phyloP scores from a whole-genome alignment of 2,797 vertebrate species.

The Halcyon leucocephala region DNA sequence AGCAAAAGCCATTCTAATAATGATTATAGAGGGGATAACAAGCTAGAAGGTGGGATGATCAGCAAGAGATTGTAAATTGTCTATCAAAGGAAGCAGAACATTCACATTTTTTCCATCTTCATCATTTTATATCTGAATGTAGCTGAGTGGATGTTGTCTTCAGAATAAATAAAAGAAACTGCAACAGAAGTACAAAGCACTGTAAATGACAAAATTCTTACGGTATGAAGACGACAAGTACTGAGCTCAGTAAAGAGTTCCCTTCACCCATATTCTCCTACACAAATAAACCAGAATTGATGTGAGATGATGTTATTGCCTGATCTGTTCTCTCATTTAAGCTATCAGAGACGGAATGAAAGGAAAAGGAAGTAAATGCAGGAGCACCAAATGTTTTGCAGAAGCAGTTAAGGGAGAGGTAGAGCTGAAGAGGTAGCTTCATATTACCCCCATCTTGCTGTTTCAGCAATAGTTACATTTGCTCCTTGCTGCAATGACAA shows the following conservation, averaged over 20 bases:
- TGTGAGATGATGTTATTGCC: neutral
- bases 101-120: neutral
- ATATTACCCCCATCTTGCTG: neutral
- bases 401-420: neutral
- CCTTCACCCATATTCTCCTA: neutral
- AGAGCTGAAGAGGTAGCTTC: neutral
- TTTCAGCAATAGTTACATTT: slow-evolving; percentile 4
- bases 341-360: neutral
- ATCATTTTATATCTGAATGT: neutral
- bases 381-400: neutral
- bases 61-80: neutral
- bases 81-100: neutral
- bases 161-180: neutral
- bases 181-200: neutral
- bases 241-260: neutral
- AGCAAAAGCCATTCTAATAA: neutral
- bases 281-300: neutral
- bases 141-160: neutral
- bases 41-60: neutral
- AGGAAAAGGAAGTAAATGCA: neutral
- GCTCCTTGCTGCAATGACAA: neutral
- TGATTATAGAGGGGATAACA: neutral
- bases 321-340: neutral
- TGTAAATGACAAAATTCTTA: neutral
- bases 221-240: neutral